Conservation (phyloP, 2,113 vertebrate genomes). For the Theristicus caerulescens region DNA sequence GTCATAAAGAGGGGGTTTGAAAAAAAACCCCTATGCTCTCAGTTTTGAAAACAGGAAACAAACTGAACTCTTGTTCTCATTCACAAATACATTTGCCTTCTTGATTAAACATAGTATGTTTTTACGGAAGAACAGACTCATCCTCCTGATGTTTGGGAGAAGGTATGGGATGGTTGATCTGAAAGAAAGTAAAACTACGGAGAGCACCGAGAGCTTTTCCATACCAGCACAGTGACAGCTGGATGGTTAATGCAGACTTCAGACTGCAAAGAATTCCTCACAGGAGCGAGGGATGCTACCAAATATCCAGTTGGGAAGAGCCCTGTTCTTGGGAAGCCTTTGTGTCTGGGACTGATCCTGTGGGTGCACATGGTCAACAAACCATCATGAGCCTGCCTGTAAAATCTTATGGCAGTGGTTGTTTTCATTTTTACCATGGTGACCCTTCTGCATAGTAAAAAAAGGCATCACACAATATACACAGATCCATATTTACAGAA, state of each 20-base stretch:
- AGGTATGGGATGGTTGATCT: background rate
- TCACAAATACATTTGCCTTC: background rate
- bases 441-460: background rate
- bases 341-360: background rate
- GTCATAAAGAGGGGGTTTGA: background rate
- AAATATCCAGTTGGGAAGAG: background rate
- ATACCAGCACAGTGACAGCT: background rate
- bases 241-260: background rate
- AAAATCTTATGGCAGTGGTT: background rate
- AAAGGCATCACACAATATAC: constrained; percentile 2
- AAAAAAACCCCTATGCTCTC: background rate
- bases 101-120: background rate
- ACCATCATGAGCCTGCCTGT: background rate
- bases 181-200: background rate
- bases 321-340: background rate
- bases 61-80: background rate
- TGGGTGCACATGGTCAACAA: background rate
- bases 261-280: background rate
- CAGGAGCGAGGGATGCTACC: background rate
- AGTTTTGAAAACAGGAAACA: background rate
- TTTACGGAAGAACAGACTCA: background rate
- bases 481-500: constrained; percentile 39
- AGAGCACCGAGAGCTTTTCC: background rate
- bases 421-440: background rate
- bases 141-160: background rate